Base-by-base conservation (phyloP, 1,140 invertebrate genomes). In the Oncopeltus fasciatus region DNA sequence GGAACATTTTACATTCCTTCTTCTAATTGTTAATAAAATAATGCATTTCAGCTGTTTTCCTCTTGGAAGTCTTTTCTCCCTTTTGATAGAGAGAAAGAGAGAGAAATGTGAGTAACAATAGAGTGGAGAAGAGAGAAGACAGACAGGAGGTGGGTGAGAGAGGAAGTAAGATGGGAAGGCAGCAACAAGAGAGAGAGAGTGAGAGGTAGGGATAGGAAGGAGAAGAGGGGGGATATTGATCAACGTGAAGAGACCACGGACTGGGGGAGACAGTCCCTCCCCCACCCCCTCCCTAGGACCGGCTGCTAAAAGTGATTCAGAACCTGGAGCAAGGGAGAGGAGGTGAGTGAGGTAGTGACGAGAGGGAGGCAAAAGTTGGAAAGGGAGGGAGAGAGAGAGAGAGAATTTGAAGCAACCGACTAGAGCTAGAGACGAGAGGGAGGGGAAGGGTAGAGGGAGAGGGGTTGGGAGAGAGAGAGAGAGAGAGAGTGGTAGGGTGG, bases 241-340 rank as follows among this genome's bases (percentile, higher is more conserved):
- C 49, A 53, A 24, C 5, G 14, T 38, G 31, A 38, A 38, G 31
- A 38, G 31, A n/a, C n/a, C n/a, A n/a, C n/a, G n/a, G n/a, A n/a
- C 31, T 8, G 31, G 31, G 31, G 14, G 49, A 18, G 49, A 12
- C 20, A 53, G 20, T 21, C 26, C 26, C 24, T 21, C n/a, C 49
- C 49, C 49, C 12, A 2, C 2, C 24, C 14, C 20, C 12, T 24
- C 20, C 26, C 49, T 53, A 53, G 49, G 12, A 18, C 26, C 26
- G 26, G 49, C 26, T 26, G 49, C 49, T 53, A 53, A 53, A 53
- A 53, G 49, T 53, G 49, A 53, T 53, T 53, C 49, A 53, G 49
- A 26, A 12, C 2, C 20, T 3, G 24, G 24, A 24, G 24, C 5
- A 47, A n/a, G 49, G 24, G 1, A 53, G 49, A 8, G 47, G 43